Base-by-base conservation (phyloP, 2,113 vertebrate species). In the Chionis minor region DNA sequence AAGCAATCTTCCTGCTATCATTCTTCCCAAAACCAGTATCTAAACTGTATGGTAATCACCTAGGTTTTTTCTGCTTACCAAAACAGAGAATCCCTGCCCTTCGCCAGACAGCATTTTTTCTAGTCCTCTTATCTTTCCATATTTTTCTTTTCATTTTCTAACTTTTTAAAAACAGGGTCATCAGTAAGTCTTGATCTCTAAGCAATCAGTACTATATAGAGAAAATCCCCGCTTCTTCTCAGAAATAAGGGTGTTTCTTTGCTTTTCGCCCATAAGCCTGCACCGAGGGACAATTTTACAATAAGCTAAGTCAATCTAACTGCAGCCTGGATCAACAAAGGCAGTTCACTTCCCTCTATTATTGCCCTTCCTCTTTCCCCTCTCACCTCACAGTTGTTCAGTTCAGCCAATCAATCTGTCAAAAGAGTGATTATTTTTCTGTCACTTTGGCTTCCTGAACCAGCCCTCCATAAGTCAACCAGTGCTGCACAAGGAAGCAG, bases 341-440 rank as follows among this genome's bases (percentile, higher is more conserved):
- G 75, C 83, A 90, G 67, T 52, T 83, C 91, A 96, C 65, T 95
- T 96, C 89, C 94, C 89, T 89, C 77, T 81, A 95, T 92, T 94
- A 95, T 89, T 92, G 69, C 70, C 72, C 27, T 95, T 94, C 91
- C 81, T 93, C 62, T 40, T 69, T 90, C 45, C 52, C 63, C 71
- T 94, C 84, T 95, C 94, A 95, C 84, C 86, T 91, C 84, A 67
- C 47, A 72, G 55, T 71, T 92, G 42, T 26, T 92, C 54, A 83
- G 74, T 84, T 86, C 81, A 94, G 77, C 73, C 89, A 96, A 94
- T 75, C 73, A 92, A 32, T 45, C 81, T 84, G 75, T 87, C 44
- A 61, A 69, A 61, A 63, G 24, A 52, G 49, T 21, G 23, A 89
- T 87, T 94, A 81, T 55, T 81, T 95, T 79, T 74, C 69, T 79